Evolutionary conservation across 1,140 invertebrate genomes (phyloP), one percentile per base, ranked within the genome.

Genomic region (Drosophila miranda): DNA sequence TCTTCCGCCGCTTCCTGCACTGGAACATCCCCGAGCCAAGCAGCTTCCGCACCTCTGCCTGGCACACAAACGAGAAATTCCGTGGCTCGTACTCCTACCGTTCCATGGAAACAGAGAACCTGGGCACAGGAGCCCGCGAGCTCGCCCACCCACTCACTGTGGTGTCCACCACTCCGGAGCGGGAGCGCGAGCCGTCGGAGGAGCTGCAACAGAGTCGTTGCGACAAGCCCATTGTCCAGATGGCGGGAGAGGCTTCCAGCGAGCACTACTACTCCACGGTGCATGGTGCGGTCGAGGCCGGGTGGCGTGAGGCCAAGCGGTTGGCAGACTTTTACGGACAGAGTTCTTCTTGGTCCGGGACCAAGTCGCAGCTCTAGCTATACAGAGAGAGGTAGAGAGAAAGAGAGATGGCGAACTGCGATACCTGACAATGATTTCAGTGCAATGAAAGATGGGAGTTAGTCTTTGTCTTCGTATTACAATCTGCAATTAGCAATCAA

Each of bases 241-340:
- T 96, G 78, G 95, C 94, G 13, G 95, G 95, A 0, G 95, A 96
- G 92, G 95, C 95, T 0, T 95, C 95, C 2, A 94, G 94, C 56
- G 90, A 93, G 38, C 91, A 93, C 72, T 94, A 93, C 81, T 96
- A 94, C 87, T 95, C 94, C 11, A 96, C 95, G 1, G 96, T 96
- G 0, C 96, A 98, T 89, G 96, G 96, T 11, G 96, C 96, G 1
- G 92, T 97, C 2, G 94, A 95, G 90, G 93, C 94, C 8, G 96
- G 96, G 0, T 95, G 94, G 91, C 92, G 95, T 64, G 96, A 97
- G 91, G 96, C 96, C 6, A 92, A 95, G 8, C 73, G 90, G 8
- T 23, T 91, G 11, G 87, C 78, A 0, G 84, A 88, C 4, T 90
- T 91, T 23, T 91, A 91, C 49, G 82, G 89, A 13, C 28, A 76